phyloP scores from a whole-genome alignment of 2,797 vertebrate genomes.

The Coreius guichenoti region DNA sequence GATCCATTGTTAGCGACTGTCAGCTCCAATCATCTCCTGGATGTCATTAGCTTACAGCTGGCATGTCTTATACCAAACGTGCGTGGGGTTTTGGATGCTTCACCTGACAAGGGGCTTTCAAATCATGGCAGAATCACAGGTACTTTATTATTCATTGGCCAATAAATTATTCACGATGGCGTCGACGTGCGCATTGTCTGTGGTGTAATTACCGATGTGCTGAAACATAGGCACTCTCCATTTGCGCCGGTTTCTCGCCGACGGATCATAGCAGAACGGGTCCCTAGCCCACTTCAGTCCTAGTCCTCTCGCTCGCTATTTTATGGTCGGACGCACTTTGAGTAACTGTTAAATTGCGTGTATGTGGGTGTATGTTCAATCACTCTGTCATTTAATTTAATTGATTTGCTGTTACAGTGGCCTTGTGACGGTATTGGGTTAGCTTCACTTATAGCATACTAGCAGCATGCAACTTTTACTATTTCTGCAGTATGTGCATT shows the following conservation, averaged over 20 bases:
- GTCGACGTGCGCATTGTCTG: conserved; percentile 55
- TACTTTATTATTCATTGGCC: conserved; percentile 63
- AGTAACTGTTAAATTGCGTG: conserved; percentile 21
- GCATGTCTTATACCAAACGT: conserved; percentile 17
- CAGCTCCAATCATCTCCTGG: conserved; percentile 17
- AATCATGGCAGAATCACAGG: conserved; percentile 50
- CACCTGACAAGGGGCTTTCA: conserved; percentile 30
- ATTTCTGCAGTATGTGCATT: not conserved
- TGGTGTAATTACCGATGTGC: conserved; percentile 60
- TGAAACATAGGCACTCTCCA: conserved; percentile 49
- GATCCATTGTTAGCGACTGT: conserved; percentile 18
- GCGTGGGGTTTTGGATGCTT: conserved; percentile 43
- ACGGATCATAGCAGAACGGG: conserved; percentile 18
- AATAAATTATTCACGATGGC: conserved; percentile 60
- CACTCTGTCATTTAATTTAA: conserved; percentile 62
- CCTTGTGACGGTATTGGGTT: conserved; percentile 53
- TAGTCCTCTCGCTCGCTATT: conserved; percentile 14
- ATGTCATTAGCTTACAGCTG: conserved; percentile 42
- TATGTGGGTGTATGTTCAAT: conserved; percentile 33
- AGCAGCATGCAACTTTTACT: not conserved
- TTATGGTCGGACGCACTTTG: conserved; percentile 9
- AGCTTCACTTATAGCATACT: conserved; percentile 28
- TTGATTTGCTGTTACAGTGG: conserved; percentile 56
- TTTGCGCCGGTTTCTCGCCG: not conserved
- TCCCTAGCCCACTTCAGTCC: conserved; percentile 29